Conservation (phyloP, 2,888 invertebrate species). For the Caenorhabditis virilis region DNA sequence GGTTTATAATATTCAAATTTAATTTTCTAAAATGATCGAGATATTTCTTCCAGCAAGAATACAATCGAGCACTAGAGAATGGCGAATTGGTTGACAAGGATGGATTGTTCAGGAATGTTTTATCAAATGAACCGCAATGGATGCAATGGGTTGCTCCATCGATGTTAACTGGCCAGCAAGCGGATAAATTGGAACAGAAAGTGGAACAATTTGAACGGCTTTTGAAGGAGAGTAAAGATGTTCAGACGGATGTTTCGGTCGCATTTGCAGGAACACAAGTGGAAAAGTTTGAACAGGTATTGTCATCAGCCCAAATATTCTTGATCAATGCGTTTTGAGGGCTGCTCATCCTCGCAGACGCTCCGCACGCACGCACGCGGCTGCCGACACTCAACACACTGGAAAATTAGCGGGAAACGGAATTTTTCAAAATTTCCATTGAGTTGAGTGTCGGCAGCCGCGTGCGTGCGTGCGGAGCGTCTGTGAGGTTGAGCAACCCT, state of each 20-base stretch:
- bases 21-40: not conserved
- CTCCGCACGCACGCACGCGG: too few relatives aligned
- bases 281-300: constrained; percentile 34
- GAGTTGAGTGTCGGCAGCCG: too few relatives aligned
- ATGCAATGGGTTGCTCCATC: constrained; percentile 55
- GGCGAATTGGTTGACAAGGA: constrained; percentile 44
- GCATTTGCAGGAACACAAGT: constrained; percentile 36
- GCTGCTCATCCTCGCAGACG: too few relatives aligned
- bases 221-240: constrained; percentile 55
- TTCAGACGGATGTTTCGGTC: constrained; percentile 53
- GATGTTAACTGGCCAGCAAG: constrained; percentile 56
- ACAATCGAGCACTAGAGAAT: constrained; percentile 54
- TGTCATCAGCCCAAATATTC: not conserved
- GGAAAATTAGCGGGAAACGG: too few relatives aligned
- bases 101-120: constrained; percentile 34
- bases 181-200: constrained; percentile 53
- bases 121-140: constrained; percentile 57
- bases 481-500: too few relatives aligned
- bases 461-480: too few relatives aligned
- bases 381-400: too few relatives aligned
- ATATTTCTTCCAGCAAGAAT: constrained; percentile 54
- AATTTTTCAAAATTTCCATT: too few relatives aligned
- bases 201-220: constrained; percentile 60
- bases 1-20: constrained; percentile 13
- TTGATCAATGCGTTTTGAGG: too few relatives aligned